Percentiles rank a stretch among this genome's conserved stretches.
Conservation (phyloP, 1,140 invertebrate genomes). For the Diuraphis noxia region DNA sequence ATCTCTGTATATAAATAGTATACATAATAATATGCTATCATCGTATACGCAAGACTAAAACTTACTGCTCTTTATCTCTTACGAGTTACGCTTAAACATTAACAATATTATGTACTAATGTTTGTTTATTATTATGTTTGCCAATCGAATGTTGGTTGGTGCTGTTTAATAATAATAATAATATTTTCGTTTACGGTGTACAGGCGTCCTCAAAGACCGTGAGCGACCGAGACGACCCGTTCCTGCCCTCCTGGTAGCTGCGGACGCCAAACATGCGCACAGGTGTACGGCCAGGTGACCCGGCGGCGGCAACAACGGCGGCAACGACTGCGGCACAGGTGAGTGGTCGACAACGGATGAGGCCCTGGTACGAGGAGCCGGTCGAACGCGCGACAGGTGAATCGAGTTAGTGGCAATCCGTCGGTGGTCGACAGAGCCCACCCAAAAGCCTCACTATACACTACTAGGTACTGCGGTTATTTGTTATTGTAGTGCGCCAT, state of each 20-base stretch:
- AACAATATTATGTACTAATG: neutral
- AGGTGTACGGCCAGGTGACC: slow-evolving; percentile 5
- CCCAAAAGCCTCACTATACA: neutral
- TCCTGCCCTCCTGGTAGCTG: neutral
- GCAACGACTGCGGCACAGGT: slow-evolving; percentile 5
- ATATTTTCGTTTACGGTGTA: neutral
- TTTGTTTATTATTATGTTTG: too few species aligned
- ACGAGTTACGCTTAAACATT: neutral
- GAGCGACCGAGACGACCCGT: neutral
- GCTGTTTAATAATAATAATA: neutral
- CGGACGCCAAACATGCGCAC: slow-evolving; percentile 19
- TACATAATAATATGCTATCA: too few species aligned
- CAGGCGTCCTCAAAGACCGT: neutral
- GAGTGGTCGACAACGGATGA: neutral
- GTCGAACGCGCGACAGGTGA: slow-evolving; percentile 32
- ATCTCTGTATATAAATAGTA: too few species aligned
- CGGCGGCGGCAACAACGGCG: neutral
- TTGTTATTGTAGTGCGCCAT: neutral
- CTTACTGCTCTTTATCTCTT: too few species aligned
- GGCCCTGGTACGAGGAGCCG: neutral
- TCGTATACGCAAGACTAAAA: too few species aligned
- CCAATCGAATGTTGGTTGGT: neutral
- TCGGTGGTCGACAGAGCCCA: neutral
- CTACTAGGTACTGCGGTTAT: neutral
- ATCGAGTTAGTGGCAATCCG: neutral